Base-by-base conservation (phyloP, 2,113 vertebrate genomes). In the Hassar affinis region DNA sequence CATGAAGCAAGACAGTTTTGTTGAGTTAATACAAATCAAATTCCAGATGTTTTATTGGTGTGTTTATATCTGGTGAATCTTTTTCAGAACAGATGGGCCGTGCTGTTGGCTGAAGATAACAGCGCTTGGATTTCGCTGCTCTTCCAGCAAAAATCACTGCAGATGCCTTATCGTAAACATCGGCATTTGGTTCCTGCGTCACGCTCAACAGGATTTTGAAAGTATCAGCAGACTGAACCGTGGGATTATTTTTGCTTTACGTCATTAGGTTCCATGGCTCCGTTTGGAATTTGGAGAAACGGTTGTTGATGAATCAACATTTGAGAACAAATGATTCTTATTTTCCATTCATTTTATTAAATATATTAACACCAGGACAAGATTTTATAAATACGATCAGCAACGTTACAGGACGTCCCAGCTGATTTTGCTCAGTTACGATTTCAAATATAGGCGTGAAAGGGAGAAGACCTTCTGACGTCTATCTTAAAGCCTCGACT, bases 141-240 rank as follows among this genome's bases (percentile, higher is more conserved):
- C 33, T 61, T 80, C 47, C 3, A 35, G 82, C 78, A 83, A 56
- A 71, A 71, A 33, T 79, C 22, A 1, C n/a, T 68, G 57, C 38
- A 59, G 79, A 84, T 81, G 79, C 42, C 38, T 78, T 71, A 81
- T 82, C 72, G 49, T 84, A 72, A 80, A 68, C 78, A 79, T 38
- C 62, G 59, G 54, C 49, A 33, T 86, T 77, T 78, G 57, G 66
- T 45, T 81, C 30, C 47, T 64, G 59, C 77, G 71, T 87, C 38
- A 64, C 61, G 47, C 72, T 54, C 64, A 81, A 79, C 30, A 49
- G 62, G 52, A 51, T 72, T 75, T 61, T 61, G n/a, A 82, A 79
- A 52, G 12, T 38, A 51, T 82, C 84, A 82, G 42, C 62, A 56
- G 38, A 85, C 81, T 84, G 54, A 82, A 79, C 18, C 33, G 2